phyloP scores from a whole-genome alignment of 2,797 vertebrate species.

The Semaprochilodus insignis region DNA sequence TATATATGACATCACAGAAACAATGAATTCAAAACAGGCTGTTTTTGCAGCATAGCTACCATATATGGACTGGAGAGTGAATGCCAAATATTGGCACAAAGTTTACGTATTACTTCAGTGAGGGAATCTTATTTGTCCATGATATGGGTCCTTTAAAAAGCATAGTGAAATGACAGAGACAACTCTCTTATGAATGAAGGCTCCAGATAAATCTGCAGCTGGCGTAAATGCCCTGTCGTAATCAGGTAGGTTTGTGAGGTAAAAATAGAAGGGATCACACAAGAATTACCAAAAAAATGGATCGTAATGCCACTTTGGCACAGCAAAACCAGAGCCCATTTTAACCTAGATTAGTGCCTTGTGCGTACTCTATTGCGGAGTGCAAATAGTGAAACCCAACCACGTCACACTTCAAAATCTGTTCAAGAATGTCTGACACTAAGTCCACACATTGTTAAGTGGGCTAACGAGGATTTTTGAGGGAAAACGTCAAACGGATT shows the following conservation, averaged over 20 bases:
- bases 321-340: constrained; percentile 23
- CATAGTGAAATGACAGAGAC: not conserved
- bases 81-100: too few relatives aligned
- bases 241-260: not conserved
- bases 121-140: too few relatives aligned
- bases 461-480: constrained; percentile 8
- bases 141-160: too few relatives aligned
- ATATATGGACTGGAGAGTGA: too few relatives aligned
- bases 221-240: constrained; percentile 8
- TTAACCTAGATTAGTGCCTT: constrained; percentile 32
- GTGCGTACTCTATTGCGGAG: not conserved
- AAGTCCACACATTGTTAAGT: constrained; percentile 27
- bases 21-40: too few relatives aligned
- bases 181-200: not conserved
- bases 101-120: too few relatives aligned
- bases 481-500: not conserved
- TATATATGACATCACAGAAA: too few relatives aligned
- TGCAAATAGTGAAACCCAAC: constrained; percentile 19
- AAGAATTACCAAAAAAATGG: constrained; percentile 11
- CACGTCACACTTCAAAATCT: constrained; percentile 25
- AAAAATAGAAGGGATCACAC: constrained; percentile 41
- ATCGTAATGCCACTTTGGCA: constrained; percentile 17
- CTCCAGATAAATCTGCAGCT: constrained; percentile 1
- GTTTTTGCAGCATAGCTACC: too few relatives aligned
- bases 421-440: constrained; percentile 21